These are phyloP conservation scores for Cyrtodaria siliqua DNA, from an alignment of 2,888 invertebrate genomes.

Conservation along the genomic window DNA sequence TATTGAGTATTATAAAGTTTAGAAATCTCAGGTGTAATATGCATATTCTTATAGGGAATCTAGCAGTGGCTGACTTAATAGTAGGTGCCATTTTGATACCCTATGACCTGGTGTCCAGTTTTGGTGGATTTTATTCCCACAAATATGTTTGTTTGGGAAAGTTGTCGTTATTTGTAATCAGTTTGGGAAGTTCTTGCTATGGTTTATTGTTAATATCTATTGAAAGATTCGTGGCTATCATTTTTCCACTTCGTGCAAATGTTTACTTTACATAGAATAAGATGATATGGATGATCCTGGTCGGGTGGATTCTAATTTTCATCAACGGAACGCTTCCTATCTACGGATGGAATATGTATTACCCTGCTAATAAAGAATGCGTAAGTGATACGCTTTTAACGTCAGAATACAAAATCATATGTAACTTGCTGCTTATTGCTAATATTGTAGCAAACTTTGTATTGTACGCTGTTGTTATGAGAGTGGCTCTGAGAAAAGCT, in stretches of 20 bases:
- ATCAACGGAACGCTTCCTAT: constrained; percentile 23
- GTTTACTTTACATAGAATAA: constrained; percentile 2
- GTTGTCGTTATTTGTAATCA: constrained; percentile 34
- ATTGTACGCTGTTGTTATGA: constrained; percentile 41
- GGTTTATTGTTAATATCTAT: constrained; percentile 43
- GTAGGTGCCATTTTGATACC: constrained; percentile 43
- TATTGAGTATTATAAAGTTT: constrained; percentile 34
- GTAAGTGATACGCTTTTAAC: constrained; percentile 13
- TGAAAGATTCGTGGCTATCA: constrained; percentile 35
- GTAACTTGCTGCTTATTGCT: constrained; percentile 27
- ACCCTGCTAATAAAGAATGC: constrained; percentile 13
- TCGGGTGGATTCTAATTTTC: constrained; percentile 29
- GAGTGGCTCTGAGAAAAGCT: constrained; percentile 28
- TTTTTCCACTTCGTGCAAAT: constrained; percentile 19
- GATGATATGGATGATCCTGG: constrained; percentile 4
- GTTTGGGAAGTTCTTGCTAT: constrained; percentile 40
- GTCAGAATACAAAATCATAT: constrained; percentile 31
- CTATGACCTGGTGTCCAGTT: constrained; percentile 2
- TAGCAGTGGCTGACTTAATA: constrained; percentile 39
- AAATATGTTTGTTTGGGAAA: constrained; percentile 40
- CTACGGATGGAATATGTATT: constrained; percentile 28
- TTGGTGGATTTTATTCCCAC: constrained; percentile 8
- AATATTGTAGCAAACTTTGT: constrained; percentile 23
- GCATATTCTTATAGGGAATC: constrained; percentile 41
- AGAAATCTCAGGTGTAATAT: constrained; percentile 23